phyloP scores from a whole-genome alignment of 2,113 vertebrate species.

The Craseonycteris thonglongyai region DNA sequence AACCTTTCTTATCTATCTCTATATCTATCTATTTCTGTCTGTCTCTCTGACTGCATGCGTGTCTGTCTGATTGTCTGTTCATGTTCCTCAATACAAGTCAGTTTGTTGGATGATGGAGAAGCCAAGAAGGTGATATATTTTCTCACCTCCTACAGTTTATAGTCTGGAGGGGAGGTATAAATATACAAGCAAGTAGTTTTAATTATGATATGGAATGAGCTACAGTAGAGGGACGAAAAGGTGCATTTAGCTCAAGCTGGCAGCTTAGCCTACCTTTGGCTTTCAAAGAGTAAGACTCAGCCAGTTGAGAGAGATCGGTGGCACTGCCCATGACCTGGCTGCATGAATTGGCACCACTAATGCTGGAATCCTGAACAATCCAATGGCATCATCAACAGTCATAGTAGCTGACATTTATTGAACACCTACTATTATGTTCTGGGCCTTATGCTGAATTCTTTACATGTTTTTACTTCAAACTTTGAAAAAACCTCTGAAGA shows the following conservation, averaged over 20 bases:
- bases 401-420: neutral
- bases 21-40: no score
- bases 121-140: neutral
- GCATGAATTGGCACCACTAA: no score
- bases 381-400: neutral
- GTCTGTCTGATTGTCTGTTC: neutral
- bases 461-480: neutral
- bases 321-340: neutral
- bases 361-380: neutral
- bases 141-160: neutral
- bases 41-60: neutral
- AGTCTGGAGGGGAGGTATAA: neutral
- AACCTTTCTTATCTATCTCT: no score
- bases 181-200: neutral
- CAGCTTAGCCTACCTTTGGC: neutral
- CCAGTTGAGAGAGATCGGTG: neutral
- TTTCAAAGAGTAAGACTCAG: neutral
- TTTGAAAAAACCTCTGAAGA: neutral
- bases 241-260: neutral
- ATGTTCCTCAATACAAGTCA: neutral
- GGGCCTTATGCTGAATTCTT: neutral
- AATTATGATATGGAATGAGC: neutral
- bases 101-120: neutral
- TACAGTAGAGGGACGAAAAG: neutral
- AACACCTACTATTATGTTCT: neutral